A percentile compares a stretch with the other conserved stretches of the same genome.
phyloP scores from a whole-genome alignment of 2,888 invertebrate genomes.

The Spicauda simplicius region DNA sequence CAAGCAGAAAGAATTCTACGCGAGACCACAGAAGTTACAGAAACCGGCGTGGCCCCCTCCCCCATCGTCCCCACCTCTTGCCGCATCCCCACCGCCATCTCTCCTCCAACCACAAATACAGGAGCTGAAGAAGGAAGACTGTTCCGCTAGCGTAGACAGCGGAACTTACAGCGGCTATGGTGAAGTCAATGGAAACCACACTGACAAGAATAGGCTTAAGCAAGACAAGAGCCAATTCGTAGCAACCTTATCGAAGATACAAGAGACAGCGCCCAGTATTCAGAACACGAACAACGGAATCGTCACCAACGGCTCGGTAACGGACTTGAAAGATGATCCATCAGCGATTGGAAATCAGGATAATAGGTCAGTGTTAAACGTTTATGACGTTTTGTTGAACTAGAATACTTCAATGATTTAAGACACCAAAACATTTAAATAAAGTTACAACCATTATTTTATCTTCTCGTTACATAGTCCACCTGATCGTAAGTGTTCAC shows the following conservation, averaged over 20 bases:
- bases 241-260: slow-evolving; percentile 86
- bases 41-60: slow-evolving; percentile 89
- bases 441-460: too few species aligned
- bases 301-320: slow-evolving; percentile 73
- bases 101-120: slow-evolving; percentile 49
- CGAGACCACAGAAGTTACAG: slow-evolving; percentile 91
- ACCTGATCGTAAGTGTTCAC: too few species aligned
- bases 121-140: slow-evolving; percentile 74
- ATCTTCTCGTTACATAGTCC: too few species aligned
- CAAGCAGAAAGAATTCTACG: slow-evolving; percentile 90
- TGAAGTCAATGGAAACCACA: slow-evolving; percentile 71
- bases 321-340: slow-evolving; percentile 63
- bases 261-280: slow-evolving; percentile 83
- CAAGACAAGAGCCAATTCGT: slow-evolving; percentile 82
- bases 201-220: slow-evolving; percentile 68
- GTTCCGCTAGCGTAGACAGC: slow-evolving; percentile 76
- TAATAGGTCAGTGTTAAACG: slow-evolving; percentile 62
- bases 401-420: too few species aligned
- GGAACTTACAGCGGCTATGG: slow-evolving; percentile 78
- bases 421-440: too few species aligned
- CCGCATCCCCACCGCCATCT: slow-evolving; percentile 86
- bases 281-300: slow-evolving; percentile 67
- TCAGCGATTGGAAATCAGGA: slow-evolving; percentile 65
- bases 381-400: too few species aligned
- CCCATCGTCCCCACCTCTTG: slow-evolving; percentile 69